These are phyloP conservation scores for Acanthosepion pharaonis DNA, from an alignment of 2,888 invertebrate species.

Conservation along the genomic window DNA sequence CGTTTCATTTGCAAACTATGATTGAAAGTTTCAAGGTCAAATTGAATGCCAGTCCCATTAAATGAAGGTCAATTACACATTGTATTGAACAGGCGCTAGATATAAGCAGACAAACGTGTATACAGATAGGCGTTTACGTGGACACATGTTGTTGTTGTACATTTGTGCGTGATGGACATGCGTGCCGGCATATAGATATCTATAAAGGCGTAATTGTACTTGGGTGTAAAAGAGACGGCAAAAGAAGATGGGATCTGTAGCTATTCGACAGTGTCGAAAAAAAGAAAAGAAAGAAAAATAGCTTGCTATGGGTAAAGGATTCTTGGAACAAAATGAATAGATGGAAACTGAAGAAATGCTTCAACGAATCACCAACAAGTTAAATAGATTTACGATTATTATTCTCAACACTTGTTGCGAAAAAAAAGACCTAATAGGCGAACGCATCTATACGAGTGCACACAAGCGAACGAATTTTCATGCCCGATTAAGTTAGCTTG, in stretches of 20 bases:
- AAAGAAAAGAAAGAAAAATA: not conserved
- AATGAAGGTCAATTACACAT: too few relatives aligned
- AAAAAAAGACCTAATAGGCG: too few relatives aligned
- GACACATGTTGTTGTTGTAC: too few relatives aligned
- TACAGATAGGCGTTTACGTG: too few relatives aligned
- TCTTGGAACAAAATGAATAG: not conserved
- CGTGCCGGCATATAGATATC: not conserved
- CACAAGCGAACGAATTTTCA: not conserved
- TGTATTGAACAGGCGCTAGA: too few relatives aligned
- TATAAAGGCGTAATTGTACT: not conserved
- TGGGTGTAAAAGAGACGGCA: too few relatives aligned
- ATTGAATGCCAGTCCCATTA: too few relatives aligned
- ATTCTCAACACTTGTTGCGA: not conserved
- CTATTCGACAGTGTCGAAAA: not conserved
- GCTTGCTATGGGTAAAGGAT: not conserved
- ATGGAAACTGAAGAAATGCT: not conserved
- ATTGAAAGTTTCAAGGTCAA: too few relatives aligned
- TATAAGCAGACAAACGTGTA: too few relatives aligned
- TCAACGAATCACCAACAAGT: not conserved
- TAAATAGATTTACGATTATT: not conserved
- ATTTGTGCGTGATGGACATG: not conserved
- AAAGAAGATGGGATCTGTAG: not conserved
- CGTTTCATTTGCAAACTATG: too few relatives aligned
- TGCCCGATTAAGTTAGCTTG: not conserved
- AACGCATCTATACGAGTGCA: not conserved